Conservation (phyloP, 2,797 vertebrate genomes). For the Pipistrellus pipistrellus region DNA sequence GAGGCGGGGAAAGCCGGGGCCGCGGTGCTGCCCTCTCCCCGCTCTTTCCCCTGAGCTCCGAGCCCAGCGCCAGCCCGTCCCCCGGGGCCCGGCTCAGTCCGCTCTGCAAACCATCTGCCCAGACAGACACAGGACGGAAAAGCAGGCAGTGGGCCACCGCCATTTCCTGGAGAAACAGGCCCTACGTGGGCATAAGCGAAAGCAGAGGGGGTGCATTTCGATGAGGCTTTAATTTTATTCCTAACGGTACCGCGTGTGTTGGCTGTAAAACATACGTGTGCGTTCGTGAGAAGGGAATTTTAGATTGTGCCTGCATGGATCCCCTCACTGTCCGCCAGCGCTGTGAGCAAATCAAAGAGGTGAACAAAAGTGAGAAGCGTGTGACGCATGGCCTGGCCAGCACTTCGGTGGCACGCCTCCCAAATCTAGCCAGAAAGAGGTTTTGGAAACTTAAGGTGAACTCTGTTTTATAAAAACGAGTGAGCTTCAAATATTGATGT, state of each 20-base stretch:
- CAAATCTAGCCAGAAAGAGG: neutral
- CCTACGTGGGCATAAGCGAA: neutral
- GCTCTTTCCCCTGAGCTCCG: fast-evolving
- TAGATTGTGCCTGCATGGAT: neutral
- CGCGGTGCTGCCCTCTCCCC: too few species aligned
- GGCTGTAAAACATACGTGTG: neutral
- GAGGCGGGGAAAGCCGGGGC: neutral
- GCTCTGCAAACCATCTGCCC: fast-evolving
- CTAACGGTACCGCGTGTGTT: neutral
- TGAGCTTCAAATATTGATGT: slow-evolving; percentile 77
- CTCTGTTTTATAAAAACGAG: slow-evolving; percentile 70
- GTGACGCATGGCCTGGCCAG: neutral
- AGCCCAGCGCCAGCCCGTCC: neutral
- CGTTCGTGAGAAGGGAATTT: neutral
- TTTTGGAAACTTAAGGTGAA: slow-evolving; percentile 57
- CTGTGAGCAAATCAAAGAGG: slow-evolving; percentile 42
- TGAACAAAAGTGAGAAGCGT: neutral
- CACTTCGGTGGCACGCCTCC: neutral
- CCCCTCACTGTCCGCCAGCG: neutral
- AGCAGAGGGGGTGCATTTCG: neutral
- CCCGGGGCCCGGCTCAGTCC: neutral
- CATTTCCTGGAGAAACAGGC: slow-evolving; percentile 11
- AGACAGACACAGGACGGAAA: slow-evolving; percentile 1
- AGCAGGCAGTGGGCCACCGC: neutral
- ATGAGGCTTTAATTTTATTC: slow-evolving; percentile 28